A percentile compares a stretch with the other conserved stretches of the same genome.
Evolutionary conservation across 2,797 vertebrate genomes (phyloP).

Genomic region (Aselliscus stoliczkanus): DNA sequence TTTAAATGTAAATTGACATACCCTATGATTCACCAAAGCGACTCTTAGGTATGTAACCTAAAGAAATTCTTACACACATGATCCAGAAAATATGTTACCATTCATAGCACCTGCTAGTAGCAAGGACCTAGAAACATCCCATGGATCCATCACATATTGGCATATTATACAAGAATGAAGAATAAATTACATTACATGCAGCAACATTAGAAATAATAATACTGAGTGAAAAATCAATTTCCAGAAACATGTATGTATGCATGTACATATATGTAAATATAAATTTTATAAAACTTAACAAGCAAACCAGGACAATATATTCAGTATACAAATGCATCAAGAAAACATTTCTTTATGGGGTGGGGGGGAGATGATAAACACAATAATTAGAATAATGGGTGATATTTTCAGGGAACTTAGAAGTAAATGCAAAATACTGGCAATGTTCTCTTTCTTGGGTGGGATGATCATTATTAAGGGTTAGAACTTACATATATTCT

Average conservation of each 20-base stretch:
- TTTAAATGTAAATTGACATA: background rate
- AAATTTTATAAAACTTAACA: conserved; percentile 10
- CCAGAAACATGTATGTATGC: background rate
- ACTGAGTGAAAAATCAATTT: background rate
- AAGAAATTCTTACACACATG: background rate
- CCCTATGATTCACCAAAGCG: background rate
- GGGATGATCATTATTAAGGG: background rate
- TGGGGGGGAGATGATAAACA: background rate
- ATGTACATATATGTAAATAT: background rate
- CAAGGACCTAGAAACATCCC: background rate
- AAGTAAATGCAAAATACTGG: background rate
- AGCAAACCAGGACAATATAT: conserved; percentile 5
- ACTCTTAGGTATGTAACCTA: background rate
- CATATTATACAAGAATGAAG: background rate
- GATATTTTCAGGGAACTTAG: background rate
- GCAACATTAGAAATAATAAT: background rate
- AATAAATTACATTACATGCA: background rate
- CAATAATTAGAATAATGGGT: background rate
- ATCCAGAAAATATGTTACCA: background rate
- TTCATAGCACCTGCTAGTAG: background rate
- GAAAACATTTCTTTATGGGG: background rate
- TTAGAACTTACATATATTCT: background rate
- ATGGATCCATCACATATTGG: background rate
- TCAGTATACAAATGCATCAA: background rate
- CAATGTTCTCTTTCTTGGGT: background rate